phyloP scores from a whole-genome alignment of 1,140 invertebrate species.

The Drosophila eugracilis region DNA sequence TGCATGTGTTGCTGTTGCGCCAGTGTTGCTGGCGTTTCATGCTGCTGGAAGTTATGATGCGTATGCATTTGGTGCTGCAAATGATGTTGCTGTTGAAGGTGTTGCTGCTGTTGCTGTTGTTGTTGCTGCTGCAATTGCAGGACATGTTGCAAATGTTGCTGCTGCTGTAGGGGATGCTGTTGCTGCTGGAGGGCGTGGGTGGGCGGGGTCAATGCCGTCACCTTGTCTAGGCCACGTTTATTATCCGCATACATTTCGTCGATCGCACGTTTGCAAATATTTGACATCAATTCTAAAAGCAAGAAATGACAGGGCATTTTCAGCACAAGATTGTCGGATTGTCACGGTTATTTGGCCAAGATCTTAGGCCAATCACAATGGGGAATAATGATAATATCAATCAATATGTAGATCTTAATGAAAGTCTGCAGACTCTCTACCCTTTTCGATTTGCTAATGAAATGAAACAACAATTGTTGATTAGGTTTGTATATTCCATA shows the following conservation, averaged over 20 bases:
- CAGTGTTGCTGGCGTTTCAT: conserved; percentile 54
- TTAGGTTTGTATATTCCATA: conserved; percentile 35
- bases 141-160: conserved; percentile 64
- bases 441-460: conserved; percentile 66
- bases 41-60: conserved; percentile 77
- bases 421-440: conserved; percentile 72
- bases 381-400: conserved; percentile 56
- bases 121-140: conserved; percentile 69
- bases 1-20: conserved; percentile 61
- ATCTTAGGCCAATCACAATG: conserved; percentile 35
- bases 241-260: conserved; percentile 77
- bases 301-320: conserved; percentile 56
- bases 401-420: conserved; percentile 56
- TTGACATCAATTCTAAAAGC: conserved; percentile 64
- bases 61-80: conserved; percentile 75
- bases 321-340: conserved; percentile 12
- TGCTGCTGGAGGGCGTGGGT: conserved; percentile 58
- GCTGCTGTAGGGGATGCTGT: conserved; percentile 59
- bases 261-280: conserved; percentile 72
- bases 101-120: conserved; percentile 63
- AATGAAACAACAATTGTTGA: conserved; percentile 69
- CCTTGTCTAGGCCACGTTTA: conserved; percentile 78
- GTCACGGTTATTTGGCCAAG: conserved; percentile 43
- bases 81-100: conserved; percentile 70
- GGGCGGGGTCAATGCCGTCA: conserved; percentile 59